Evolutionary conservation across 53 echinoderm and acorn worm genomes (phyloP).

Genomic region (Crossaster papposus): DNA sequence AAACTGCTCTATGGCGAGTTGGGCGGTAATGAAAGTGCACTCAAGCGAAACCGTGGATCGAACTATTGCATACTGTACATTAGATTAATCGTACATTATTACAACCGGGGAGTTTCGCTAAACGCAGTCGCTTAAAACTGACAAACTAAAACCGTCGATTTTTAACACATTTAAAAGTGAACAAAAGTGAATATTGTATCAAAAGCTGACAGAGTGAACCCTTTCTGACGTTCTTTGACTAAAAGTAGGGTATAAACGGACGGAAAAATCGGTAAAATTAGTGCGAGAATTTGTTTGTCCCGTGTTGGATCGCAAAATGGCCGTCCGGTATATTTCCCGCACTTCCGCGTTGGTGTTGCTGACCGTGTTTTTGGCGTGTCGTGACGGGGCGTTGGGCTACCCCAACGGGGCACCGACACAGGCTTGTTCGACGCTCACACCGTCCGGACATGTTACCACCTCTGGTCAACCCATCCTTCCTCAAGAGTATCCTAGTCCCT

Average conservation of each 20-base stretch:
- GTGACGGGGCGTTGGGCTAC: conserved; percentile 15
- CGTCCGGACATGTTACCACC: conserved; percentile 35
- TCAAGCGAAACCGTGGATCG: conserved; percentile 3
- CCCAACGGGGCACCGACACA: conserved; percentile 31
- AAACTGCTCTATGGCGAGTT: background rate
- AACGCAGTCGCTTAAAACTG: no score
- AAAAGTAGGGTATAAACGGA: background rate
- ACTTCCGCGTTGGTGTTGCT: background rate
- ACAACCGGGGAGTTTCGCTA: background rate
- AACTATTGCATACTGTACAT: background rate
- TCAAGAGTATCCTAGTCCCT: conserved; percentile 42
- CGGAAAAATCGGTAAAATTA: background rate
- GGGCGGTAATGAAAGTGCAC: conserved; percentile 7
- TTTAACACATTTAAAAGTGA: background rate
- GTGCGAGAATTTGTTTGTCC: background rate
- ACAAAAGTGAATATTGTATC: background rate
- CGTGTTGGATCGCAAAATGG: background rate
- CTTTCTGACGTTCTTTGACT: background rate
- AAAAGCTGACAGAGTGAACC: background rate
- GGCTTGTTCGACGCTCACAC: conserved; percentile 33
- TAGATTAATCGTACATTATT: background rate
- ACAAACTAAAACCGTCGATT: background rate
- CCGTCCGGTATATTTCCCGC: background rate
- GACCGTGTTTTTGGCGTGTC: conserved; percentile 8
- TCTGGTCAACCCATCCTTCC: background rate